A percentile compares a stretch with the other conserved stretches of the same genome.
phyloP scores from a whole-genome alignment of 2,797 vertebrate species.

The Amblyopsis hoosieri region DNA sequence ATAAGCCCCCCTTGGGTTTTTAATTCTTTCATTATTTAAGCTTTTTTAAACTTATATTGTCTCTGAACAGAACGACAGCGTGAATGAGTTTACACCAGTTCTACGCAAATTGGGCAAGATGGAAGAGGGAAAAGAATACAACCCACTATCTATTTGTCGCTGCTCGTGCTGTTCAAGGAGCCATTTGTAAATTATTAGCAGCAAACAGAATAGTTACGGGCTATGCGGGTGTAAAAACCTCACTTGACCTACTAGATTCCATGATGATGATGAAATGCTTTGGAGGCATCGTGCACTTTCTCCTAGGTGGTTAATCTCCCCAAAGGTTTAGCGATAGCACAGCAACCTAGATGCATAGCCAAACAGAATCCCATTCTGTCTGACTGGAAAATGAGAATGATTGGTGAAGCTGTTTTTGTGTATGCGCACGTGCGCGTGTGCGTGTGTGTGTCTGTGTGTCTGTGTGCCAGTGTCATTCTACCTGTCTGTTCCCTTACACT shows the following conservation, averaged over 20 bases:
- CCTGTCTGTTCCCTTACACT: conserved; percentile 13
- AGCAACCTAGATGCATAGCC: conserved; percentile 44
- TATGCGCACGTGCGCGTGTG: not conserved
- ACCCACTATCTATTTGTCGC: conserved; percentile 49
- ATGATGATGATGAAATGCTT: conserved; percentile 32
- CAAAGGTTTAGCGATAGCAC: conserved; percentile 30
- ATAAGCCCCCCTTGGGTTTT: conserved; percentile 68
- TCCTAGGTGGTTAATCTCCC: conserved; percentile 27
- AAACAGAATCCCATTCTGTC: conserved; percentile 21
- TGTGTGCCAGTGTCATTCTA: conserved; percentile 21
- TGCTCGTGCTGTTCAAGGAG: conserved; percentile 64
- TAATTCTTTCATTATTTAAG: conserved; percentile 71
- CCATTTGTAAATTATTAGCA: conserved; percentile 65
- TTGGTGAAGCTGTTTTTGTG: conserved; percentile 1
- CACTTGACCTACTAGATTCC: conserved; percentile 26
- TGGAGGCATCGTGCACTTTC: conserved; percentile 20
- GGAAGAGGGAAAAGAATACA: conserved; percentile 57
- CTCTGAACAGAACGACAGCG: conserved; percentile 61
- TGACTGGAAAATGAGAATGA: conserved; percentile 21
- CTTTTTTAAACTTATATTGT: conserved; percentile 47
- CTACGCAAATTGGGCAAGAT: conserved; percentile 69
- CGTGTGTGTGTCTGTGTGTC: conserved; percentile 7
- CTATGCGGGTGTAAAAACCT: conserved; percentile 33
- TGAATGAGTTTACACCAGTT: conserved; percentile 59
- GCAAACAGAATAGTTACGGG: conserved; percentile 24